Evolutionary conservation across 2,797 vertebrate species (phyloP).

Genomic region (Glyptemys insculpta): DNA sequence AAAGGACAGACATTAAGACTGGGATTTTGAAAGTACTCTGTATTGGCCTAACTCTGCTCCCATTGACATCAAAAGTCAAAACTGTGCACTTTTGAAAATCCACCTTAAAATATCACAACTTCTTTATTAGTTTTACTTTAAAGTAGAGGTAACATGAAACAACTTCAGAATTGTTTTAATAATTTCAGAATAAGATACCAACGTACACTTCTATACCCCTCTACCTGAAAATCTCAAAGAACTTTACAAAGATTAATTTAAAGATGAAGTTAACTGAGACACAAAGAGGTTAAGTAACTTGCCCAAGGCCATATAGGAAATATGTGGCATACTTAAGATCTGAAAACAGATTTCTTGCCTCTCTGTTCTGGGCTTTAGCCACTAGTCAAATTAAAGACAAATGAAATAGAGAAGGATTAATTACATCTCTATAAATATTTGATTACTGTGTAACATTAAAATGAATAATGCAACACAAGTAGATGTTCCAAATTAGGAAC

Average conservation of each 20-base stretch:
- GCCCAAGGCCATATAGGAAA: background rate
- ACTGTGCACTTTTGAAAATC: background rate
- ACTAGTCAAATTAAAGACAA: background rate
- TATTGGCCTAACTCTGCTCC: background rate
- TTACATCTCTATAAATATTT: background rate
- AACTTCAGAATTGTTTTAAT: background rate
- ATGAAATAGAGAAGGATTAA: background rate
- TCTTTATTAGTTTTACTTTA: background rate
- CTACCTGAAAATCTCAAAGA: background rate
- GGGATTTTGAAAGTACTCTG: background rate
- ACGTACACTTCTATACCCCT: background rate
- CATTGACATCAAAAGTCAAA: background rate
- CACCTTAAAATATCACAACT: background rate
- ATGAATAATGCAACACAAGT: background rate
- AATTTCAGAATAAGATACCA: background rate
- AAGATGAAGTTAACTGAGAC: background rate
- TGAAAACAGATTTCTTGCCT: conserved; percentile 4
- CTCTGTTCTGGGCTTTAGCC: background rate
- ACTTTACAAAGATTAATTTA: background rate
- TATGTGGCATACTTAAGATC: background rate
- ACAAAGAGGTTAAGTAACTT: background rate
- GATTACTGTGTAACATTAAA: background rate
- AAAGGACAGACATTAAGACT: background rate
- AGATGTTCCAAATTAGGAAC: background rate
- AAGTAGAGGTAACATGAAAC: background rate